Evolutionary conservation across 1,140 invertebrate genomes (phyloP).

Genomic region (Phymastichus coffea): DNA sequence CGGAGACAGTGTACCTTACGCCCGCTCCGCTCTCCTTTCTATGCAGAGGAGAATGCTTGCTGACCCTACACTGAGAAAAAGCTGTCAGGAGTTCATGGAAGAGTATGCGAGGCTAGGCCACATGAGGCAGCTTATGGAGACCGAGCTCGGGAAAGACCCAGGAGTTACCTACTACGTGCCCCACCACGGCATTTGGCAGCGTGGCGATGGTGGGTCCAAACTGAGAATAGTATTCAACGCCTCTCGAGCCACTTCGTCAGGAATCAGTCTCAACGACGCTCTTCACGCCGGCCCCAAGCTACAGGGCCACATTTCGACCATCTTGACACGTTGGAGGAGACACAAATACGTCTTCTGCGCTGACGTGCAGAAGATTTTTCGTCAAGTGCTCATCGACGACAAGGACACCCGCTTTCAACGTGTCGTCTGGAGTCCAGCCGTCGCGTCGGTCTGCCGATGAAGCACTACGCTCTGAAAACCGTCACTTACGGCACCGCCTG

Average conservation of each 20-base stretch:
- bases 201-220: background rate
- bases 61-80: background rate
- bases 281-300: slow-evolving; percentile 1
- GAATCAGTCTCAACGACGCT: background rate
- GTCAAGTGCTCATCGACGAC: too few species aligned
- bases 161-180: background rate
- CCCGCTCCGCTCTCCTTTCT: too few species aligned
- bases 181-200: slow-evolving; percentile 3
- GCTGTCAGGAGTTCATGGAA: background rate
- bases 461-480: too few species aligned
- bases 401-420: too few species aligned
- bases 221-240: slow-evolving; percentile 15
- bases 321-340: slow-evolving; percentile 3
- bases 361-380: too few species aligned
- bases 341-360: too few species aligned
- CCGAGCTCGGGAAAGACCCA: background rate
- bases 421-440: too few species aligned
- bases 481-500: too few species aligned
- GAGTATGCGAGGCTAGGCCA: background rate
- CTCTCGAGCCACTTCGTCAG: background rate
- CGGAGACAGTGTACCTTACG: too few species aligned
- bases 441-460: too few species aligned
- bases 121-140: background rate
- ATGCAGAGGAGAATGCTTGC: background rate
- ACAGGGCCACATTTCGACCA: background rate